These are phyloP conservation scores for Drosophila teissieri DNA, from an alignment of 1,140 invertebrate species.

Conservation along the genomic window DNA sequence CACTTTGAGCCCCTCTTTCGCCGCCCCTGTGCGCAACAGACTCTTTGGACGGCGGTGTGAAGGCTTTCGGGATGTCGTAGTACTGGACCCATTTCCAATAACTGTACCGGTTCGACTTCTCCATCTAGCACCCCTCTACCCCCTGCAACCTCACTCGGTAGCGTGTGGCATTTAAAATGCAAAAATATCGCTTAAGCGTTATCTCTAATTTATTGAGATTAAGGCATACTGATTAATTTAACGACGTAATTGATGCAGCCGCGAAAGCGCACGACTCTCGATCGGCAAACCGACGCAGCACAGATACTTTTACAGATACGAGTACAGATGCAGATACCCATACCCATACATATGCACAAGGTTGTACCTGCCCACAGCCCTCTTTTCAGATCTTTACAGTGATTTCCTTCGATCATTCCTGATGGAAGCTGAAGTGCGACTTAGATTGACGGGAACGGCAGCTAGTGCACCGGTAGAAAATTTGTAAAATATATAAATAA, in stretches of 20 bases:
- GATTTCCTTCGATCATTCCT: conserved; percentile 30
- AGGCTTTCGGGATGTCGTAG: conserved; percentile 25
- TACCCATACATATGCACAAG: conserved; percentile 19
- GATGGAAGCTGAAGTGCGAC: conserved; percentile 67
- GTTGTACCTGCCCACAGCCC: conserved; percentile 7
- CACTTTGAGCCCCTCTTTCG: background rate
- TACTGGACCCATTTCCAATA: conserved; percentile 48
- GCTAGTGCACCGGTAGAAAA: background rate
- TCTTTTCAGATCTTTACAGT: conserved; percentile 8
- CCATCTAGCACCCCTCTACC: too few species aligned
- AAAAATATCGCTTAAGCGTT: conserved; percentile 55
- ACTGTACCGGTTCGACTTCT: conserved; percentile 42
- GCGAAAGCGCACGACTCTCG: conserved; percentile 39
- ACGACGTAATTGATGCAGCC: conserved; percentile 73
- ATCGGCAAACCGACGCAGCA: conserved; percentile 56
- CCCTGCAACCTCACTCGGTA: too few species aligned
- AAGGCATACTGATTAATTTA: conserved; percentile 68
- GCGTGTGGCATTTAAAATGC: conserved; percentile 57
- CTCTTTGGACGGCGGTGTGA: conserved; percentile 1
- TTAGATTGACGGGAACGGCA: conserved; percentile 51
- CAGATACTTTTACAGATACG: conserved; percentile 16
- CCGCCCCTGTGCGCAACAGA: background rate
- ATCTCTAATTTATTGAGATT: conserved; percentile 66
- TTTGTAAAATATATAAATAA: background rate
- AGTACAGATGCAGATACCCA: conserved; percentile 16